These are phyloP conservation scores for Orthosia gracilis DNA, from an alignment of 2,888 invertebrate genomes.

Conservation along the genomic window DNA sequence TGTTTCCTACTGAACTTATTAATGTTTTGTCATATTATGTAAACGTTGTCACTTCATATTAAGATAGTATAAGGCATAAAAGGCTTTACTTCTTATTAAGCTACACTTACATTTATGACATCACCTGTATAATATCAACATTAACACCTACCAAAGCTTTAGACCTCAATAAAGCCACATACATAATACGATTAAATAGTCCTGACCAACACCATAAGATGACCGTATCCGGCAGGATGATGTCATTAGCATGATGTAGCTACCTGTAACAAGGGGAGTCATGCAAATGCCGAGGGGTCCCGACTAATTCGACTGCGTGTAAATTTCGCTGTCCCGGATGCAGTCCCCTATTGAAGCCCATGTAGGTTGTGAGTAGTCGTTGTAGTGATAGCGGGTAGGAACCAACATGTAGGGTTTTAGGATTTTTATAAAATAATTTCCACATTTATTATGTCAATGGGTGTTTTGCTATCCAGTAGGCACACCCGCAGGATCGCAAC, in stretches of 20 bases:
- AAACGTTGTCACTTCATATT: neutral
- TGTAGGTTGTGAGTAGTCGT: slow-evolving; percentile 34
- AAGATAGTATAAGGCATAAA: neutral
- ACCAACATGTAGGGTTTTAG: neutral
- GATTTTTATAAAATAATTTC: neutral
- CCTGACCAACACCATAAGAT: slow-evolving; percentile 29
- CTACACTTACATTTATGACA: neutral
- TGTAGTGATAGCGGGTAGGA: slow-evolving; percentile 46
- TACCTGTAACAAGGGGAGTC: slow-evolving; percentile 61
- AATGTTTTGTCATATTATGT: neutral
- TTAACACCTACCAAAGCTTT: neutral
- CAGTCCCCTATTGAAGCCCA: slow-evolving; percentile 47
- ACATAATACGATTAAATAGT: neutral
- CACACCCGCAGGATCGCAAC: no score
- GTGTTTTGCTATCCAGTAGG: no score
- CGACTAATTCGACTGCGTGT: slow-evolving; percentile 67
- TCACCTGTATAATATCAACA: neutral
- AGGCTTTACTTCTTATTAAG: neutral
- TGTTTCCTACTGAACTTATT: neutral
- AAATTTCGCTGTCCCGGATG: slow-evolving; percentile 64
- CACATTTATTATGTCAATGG: neutral
- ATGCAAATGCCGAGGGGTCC: slow-evolving; percentile 64
- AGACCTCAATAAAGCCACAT: neutral
- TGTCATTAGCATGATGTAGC: slow-evolving; percentile 55
- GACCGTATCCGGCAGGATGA: slow-evolving; percentile 41